Conservation (phyloP, 2,888 invertebrate species). For the Cotesia congregata region DNA sequence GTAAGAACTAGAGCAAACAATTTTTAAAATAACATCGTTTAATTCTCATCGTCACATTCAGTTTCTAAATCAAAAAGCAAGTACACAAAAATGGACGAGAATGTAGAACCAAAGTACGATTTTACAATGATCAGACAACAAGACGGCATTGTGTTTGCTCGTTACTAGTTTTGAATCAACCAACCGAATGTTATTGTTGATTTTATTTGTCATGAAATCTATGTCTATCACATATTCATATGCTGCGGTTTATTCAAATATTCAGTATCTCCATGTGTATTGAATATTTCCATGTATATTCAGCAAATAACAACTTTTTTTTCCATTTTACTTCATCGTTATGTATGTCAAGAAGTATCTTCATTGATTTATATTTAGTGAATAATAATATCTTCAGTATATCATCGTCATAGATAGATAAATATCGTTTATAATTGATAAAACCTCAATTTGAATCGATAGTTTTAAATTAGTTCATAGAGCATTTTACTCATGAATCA, state of each 20-base stretch:
- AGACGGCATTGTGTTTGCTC: slow-evolving; percentile 5
- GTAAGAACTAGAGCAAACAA: no score
- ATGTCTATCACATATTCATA: slow-evolving; percentile 17
- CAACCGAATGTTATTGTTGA: slow-evolving; percentile 5
- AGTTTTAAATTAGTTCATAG: no score
- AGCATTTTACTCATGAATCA: no score
- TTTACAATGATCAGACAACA: not conserved
- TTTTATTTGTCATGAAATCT: not conserved
- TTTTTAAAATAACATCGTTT: no score
- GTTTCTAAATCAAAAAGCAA: not conserved
- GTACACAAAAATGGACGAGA: not conserved
- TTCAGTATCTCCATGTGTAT: not conserved
- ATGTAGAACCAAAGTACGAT: not conserved
- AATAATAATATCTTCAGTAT: no score
- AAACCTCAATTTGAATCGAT: no score
- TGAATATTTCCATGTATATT: not conserved
- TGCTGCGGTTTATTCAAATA: slow-evolving; percentile 6
- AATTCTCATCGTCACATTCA: no score
- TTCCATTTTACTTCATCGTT: not conserved
- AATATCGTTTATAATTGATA: no score
- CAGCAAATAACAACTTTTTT: not conserved
- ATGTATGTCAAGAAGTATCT: not conserved
- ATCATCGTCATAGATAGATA: no score
- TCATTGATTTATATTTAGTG: no score
- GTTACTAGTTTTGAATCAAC: slow-evolving; percentile 11